Evolutionary conservation across 2,797 vertebrate species (phyloP), one percentile per base, ranked within the genome.

Genomic region (Fistularia commersonii): DNA sequence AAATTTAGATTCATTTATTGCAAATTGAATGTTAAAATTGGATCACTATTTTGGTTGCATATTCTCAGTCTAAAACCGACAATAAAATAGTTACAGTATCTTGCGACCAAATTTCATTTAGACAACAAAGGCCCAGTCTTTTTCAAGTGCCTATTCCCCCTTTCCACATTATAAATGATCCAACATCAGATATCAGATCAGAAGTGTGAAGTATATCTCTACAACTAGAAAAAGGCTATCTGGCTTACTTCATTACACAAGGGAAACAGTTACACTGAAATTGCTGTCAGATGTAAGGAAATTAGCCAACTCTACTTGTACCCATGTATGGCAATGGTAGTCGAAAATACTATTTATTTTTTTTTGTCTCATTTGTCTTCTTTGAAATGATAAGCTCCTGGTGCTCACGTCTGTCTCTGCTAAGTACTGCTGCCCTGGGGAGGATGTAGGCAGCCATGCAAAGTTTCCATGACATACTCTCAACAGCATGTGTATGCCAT

Each of bases 231-330:
- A 34, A 39, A 34, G 49, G 8, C 46, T 32, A 45, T 43, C 50
- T n/a, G 32, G 40, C 8, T 13, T 51, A 45, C 8, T 45, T 64
- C 37, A 50, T 11, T 51, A 50, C 48, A 23, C 41, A 23, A 23
- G 8, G 54, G 11, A 56, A 39, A 61, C 33, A 43, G 55, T 61
- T 44, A 46, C 3, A 45, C 47, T 47, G 40, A 6, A 55, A 47
- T 47, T 32, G 33, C 54, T 57, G 48, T 53, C 5, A 6, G 38
- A 46, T 39, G 61, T 56, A 13, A 34, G 36, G 3, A 48, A 41
- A 56, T 38, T 10, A 23, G 32, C 3, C 52, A 40, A 33, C 1
- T 6, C 3, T 15, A 7, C 8, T 40, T 51, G 8, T 36, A 15
- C 55, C 53, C 52, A 47, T 55, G 36, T 54, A 66, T 38, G 52